Conservation (phyloP, 2,888 invertebrate species). For the Pseudanteris insignis region DNA sequence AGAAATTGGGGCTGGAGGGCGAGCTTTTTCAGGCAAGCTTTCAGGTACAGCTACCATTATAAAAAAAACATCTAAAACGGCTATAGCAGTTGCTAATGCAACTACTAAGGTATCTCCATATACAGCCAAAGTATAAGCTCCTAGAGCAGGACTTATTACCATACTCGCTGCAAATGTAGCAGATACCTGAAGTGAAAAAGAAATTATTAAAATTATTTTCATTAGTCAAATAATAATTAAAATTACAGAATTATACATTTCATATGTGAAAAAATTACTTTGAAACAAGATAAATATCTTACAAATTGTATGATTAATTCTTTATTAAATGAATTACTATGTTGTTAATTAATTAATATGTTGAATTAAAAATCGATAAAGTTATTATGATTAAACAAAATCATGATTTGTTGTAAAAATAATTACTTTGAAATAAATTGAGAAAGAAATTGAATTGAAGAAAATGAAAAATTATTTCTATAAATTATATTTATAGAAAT, state of each 20-base stretch:
- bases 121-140: slow-evolving; percentile 85
- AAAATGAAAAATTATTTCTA: too few species aligned
- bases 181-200: slow-evolving; percentile 73
- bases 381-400: too few species aligned
- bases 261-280: not conserved
- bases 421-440: too few species aligned
- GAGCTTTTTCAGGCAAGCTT: slow-evolving; percentile 93
- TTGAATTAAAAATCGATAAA: too few species aligned
- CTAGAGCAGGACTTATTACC: slow-evolving; percentile 97
- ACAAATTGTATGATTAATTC: too few species aligned
- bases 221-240: not conserved
- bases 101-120: slow-evolving; percentile 80
- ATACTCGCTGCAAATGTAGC: slow-evolving; percentile 99
- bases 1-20: slow-evolving; percentile 81
- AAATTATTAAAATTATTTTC: not conserved
- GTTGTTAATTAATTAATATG: too few species aligned
- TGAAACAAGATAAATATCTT: not conserved
- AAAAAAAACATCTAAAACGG: slow-evolving; percentile 96
- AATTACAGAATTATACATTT: not conserved
- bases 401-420: too few species aligned
- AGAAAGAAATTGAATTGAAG: too few species aligned
- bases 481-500: too few species aligned
- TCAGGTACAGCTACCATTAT: slow-evolving; percentile 98
- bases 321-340: too few species aligned
- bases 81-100: slow-evolving; percentile 93